These are phyloP conservation scores for Atta cephalotes DNA, from an alignment of 1,140 invertebrate species.

Conservation along the genomic window DNA sequence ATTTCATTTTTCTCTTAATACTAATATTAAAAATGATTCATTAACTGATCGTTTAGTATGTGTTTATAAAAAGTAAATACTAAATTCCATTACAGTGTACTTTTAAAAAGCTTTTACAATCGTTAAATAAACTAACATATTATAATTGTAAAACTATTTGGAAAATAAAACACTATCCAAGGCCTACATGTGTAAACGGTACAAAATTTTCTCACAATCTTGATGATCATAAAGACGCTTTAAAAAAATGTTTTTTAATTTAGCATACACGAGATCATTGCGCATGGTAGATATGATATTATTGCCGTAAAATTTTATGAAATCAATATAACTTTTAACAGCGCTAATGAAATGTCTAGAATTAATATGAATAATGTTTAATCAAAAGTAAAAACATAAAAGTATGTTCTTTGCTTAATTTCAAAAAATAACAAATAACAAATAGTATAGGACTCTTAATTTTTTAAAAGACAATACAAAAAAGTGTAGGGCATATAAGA, in stretches of 20 bases:
- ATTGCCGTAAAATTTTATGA: neutral
- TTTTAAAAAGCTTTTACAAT: too few species aligned
- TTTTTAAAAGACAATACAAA: too few species aligned
- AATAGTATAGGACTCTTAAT: too few species aligned
- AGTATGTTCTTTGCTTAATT: neutral
- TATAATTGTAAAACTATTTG: too few species aligned
- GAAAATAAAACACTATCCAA: too few species aligned
- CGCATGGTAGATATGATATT: neutral
- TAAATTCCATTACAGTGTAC: neutral
- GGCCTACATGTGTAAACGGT: too few species aligned
- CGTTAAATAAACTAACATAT: too few species aligned
- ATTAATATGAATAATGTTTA: constrained; percentile 4
- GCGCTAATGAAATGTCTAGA: neutral
- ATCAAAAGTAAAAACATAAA: neutral
- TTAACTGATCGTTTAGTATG: neutral
- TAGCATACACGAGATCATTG: neutral
- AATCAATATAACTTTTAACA: neutral
- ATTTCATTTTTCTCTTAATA: neutral
- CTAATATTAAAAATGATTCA: neutral
- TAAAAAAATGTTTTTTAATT: too few species aligned
- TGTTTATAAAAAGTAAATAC: neutral
- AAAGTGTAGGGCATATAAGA: too few species aligned
- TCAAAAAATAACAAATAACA: neutral
- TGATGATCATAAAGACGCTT: too few species aligned
- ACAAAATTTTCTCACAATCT: too few species aligned